Evolutionary conservation across 2,888 invertebrate genomes (phyloP), one percentile per base, ranked within the genome.

Genomic region (Patella ulyssiponensis): DNA sequence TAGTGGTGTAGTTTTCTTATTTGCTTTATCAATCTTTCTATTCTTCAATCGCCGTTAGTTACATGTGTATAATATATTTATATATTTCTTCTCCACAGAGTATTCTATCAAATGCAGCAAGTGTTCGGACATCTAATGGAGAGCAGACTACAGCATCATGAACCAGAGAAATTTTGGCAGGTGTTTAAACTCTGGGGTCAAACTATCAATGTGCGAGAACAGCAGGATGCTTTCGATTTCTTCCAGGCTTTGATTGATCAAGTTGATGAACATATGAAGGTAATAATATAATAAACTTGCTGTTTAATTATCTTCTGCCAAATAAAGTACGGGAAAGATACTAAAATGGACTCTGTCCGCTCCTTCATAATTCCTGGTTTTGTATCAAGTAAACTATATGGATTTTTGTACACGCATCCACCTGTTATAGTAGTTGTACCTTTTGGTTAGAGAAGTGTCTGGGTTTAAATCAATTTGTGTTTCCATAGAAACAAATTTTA

Each of bases 201-300:
- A 80, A 90, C 92, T n/a, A 91, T 93, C 64, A 93, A 93, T 85
- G 91, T 93, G 51, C 86, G 93, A 54, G 93, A 93, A 84, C 93
- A 93, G 81, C 91, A 91, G 85, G 93, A 93, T 87, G 93, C 93
- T 44, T 93, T 93, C 83, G 93, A 93, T 83, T 93, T 93, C 89
- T 93, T 92, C 86, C 92, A 92, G 77, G 92, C 92, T 74, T 86
- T 93, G 69, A 89, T 92, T 69, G 93, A 93, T 86, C 93, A 93
- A 83, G 87, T 93, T 33, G 93, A 93, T 85, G 93, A 93, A 84
- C 91, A 92, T 71, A 88, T 93, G 74, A 92, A 92, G 86, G 91
- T 91, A 27, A 44, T 44, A 9, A 44, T 44, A 44, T 9, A 44
- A 44, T 44, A 44, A 44, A 44, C 44, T 44, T 44, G 9, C 9